Evolutionary conservation across 2,113 vertebrate genomes (phyloP), one percentile per base, ranked within the genome.

Genomic region (Chamaea fasciata): DNA sequence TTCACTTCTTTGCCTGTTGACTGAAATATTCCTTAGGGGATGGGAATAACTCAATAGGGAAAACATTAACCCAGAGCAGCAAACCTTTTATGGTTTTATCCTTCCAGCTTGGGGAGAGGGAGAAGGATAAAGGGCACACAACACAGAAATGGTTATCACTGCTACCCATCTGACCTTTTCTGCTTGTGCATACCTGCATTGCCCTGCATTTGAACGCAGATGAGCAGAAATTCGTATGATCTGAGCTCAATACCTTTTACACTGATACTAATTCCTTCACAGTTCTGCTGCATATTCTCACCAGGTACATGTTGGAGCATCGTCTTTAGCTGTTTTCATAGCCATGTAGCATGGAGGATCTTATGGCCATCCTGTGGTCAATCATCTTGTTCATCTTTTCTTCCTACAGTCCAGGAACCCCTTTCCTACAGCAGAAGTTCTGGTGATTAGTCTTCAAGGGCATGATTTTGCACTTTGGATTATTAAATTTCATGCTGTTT

Each of bases 401-500:
- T 70, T 89, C 35, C 21, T 78, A 35, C 1, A 5, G 73, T 78
- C 89, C 69, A 59, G 62, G 69, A 92, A 68, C 24, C 20, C 22
- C 10, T 52, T 94, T 87, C 35, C 24, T 55, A 39, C 26, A 71
- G 68, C 56, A 86, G 49, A 86, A 95, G 22, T 89, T 91, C 86
- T 94, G n/a, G 56, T 92, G 64, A 94, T 95, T 94, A 96, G 56
- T 91, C 83, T 97, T 96, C 86, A 97, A 95, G 92, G 96, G 53
- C 92, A 95, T 94, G 95, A 94, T 94, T 97, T 93, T 89, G 94
- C 92, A 94, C 94, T 97, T 92, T 87, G 60, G 91, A 75, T 97
- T 96, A 96, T 97, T 96, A 97, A 94, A 97, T 97, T 97, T 95
- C 96, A 95, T 82, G 92, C 91, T 92, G 80, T 68, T 94, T 89